Conservation (phyloP, 2,888 invertebrate species). For the Keiferia lycopersicella region DNA sequence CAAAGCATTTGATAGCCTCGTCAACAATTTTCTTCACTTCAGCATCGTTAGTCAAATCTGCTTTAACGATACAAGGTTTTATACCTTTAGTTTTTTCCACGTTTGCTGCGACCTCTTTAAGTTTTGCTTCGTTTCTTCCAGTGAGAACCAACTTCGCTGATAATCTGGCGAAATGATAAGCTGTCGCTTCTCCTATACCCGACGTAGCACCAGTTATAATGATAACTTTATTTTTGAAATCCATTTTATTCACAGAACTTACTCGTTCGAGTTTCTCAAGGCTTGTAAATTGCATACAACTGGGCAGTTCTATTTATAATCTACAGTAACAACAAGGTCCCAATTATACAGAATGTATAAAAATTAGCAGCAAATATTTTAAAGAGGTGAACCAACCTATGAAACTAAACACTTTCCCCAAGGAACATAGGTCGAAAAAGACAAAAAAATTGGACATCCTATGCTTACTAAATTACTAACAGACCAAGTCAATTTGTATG, state of each 20-base stretch:
- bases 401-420: no score
- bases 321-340: background rate
- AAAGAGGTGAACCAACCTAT: no score
- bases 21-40: constrained; percentile 34
- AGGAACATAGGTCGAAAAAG: no score
- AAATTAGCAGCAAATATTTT: no score
- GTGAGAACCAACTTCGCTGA: constrained; percentile 35
- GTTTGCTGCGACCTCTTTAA: constrained; percentile 31
- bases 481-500: no score
- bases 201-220: constrained; percentile 37
- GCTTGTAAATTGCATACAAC: background rate
- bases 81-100: constrained; percentile 30
- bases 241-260: constrained; percentile 20
- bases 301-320: constrained; percentile 8
- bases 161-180: constrained; percentile 31
- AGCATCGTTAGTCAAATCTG: constrained; percentile 33
- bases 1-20: constrained; percentile 33
- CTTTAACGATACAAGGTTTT: constrained; percentile 28
- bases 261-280: background rate
- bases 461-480: no score
- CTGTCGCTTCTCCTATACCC: constrained; percentile 37
- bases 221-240: constrained; percentile 29
- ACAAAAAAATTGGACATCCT: no score
- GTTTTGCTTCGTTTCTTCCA: constrained; percentile 32
- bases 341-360: no score